A percentile compares a stretch with the other conserved stretches of the same genome.
Evolutionary conservation across 2,113 vertebrate species (phyloP).

Genomic region (Mesocricetus auratus): DNA sequence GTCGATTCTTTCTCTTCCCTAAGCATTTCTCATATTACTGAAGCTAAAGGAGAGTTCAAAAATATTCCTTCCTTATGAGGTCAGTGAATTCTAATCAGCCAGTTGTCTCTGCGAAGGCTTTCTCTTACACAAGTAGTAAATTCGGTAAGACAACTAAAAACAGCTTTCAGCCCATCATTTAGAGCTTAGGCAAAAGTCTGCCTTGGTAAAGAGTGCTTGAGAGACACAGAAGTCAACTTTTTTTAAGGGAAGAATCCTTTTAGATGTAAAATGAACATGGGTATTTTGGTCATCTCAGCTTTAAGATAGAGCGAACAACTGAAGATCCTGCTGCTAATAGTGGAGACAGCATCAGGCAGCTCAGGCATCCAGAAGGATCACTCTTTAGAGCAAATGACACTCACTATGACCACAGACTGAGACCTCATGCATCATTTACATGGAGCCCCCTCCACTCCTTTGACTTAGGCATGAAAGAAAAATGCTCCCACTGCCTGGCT

Average conservation of each 20-base stretch:
- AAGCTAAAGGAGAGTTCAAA: slow-evolving; percentile 53
- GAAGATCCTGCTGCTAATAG: not conserved
- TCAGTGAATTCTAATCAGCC: slow-evolving; percentile 61
- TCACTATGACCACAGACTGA: not conserved
- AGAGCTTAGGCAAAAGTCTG: not conserved
- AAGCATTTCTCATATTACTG: slow-evolving; percentile 33
- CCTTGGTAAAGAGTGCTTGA: slow-evolving; percentile 18
- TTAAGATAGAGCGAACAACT: slow-evolving; percentile 13
- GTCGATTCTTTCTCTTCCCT: slow-evolving; percentile 53
- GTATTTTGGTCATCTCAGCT: slow-evolving; percentile 52
- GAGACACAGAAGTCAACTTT: not conserved
- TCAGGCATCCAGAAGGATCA: slow-evolving; percentile 26
- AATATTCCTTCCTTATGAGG: slow-evolving; percentile 71
- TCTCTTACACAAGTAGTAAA: slow-evolving; percentile 39
- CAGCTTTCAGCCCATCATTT: not conserved
- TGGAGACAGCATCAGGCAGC: slow-evolving; percentile 4
- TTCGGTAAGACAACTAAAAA: slow-evolving; percentile 29
- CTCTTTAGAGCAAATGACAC: slow-evolving; percentile 69
- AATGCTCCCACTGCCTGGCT: not conserved
- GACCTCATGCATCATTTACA: slow-evolving; percentile 51
- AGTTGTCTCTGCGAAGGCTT: slow-evolving; percentile 72
- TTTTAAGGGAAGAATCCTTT: slow-evolving; percentile 9
- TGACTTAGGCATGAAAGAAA: slow-evolving; percentile 25
- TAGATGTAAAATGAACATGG: not conserved
- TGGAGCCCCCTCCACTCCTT: not conserved